Conservation (phyloP, 2,113 vertebrate genomes). For the human region DNA sequence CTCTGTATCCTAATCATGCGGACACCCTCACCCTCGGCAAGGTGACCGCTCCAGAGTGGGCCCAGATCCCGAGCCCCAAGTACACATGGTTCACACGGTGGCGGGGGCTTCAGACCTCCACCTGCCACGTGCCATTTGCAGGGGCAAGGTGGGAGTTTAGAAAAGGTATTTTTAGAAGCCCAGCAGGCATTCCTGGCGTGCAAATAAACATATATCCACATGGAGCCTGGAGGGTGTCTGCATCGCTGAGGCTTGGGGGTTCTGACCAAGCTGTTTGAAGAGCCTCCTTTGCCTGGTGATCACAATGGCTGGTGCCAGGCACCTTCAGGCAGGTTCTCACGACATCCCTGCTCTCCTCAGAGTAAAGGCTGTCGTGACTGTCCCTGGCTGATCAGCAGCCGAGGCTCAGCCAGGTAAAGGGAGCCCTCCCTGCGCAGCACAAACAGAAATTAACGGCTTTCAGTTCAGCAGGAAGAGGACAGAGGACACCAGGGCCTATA, state of each 20-base stretch:
- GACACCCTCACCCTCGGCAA: neutral
- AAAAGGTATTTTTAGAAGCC: neutral
- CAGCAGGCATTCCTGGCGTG: neutral
- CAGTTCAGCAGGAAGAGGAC: rapidly evolving
- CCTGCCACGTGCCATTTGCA: rapidly evolving
- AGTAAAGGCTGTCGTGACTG: rapidly evolving
- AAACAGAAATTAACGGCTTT: rapidly evolving
- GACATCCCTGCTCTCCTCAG: rapidly evolving
- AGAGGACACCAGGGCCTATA: too few relatives aligned
- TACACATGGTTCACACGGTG: rapidly evolving
- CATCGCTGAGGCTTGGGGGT: neutral
- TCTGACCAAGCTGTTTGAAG: neutral
- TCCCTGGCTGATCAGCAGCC: neutral
- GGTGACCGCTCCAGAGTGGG: rapidly evolving
- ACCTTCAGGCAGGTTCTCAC: neutral
- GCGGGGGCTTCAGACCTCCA: neutral
- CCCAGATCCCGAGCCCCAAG: rapidly evolving
- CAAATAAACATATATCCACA: rapidly evolving
- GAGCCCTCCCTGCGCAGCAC: too few relatives aligned
- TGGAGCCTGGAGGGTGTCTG: rapidly evolving
- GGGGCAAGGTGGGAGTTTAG: neutral
- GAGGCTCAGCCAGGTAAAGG: neutral
- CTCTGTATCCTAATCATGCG: neutral
- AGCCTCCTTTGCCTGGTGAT: neutral
- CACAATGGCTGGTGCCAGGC: neutral